A percentile compares a stretch with the other conserved stretches of the same genome.
These are phyloP conservation scores for Hyposoter didymator DNA, from an alignment of 2,888 invertebrate species.

Conservation along the genomic window DNA sequence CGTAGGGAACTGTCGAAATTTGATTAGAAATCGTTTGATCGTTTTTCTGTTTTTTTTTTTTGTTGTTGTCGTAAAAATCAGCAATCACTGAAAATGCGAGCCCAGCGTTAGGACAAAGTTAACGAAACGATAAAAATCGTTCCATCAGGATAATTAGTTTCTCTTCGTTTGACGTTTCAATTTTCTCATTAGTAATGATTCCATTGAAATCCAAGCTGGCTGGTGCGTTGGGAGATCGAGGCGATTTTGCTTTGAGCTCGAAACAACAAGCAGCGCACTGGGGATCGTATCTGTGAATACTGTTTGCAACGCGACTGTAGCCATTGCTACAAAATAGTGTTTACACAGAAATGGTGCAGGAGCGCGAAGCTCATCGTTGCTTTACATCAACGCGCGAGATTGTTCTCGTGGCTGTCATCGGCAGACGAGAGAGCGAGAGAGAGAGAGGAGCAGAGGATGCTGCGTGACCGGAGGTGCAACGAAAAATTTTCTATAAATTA, in stretches of 20 bases:
- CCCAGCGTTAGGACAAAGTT: too few species aligned
- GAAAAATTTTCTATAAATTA: too few species aligned
- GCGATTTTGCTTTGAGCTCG: slow-evolving; percentile 8
- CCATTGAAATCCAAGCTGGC: slow-evolving; percentile 48
- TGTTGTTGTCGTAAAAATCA: not conserved
- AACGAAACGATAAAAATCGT: not conserved
- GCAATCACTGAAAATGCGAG: not conserved
- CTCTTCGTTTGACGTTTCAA: not conserved
- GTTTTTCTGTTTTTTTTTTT: not conserved
- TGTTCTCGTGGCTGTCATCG: slow-evolving; percentile 52
- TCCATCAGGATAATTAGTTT: not conserved
- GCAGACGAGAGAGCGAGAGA: slow-evolving; percentile 50
- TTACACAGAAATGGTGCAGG: not conserved
- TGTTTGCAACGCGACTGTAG: slow-evolving; percentile 11
- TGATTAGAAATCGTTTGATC: too few species aligned
- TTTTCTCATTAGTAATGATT: slow-evolving; percentile 16
- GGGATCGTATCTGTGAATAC: not conserved
- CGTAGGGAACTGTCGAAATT: too few species aligned
- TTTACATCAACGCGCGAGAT: slow-evolving; percentile 15
- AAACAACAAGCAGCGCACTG: not conserved
- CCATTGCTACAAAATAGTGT: not conserved
- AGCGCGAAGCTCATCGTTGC: slow-evolving; percentile 37
- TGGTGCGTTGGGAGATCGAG: not conserved
- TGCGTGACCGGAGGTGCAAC: not conserved
- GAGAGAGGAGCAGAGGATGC: slow-evolving; percentile 14